These are phyloP conservation scores for Columba janthina DNA, from an alignment of 2,113 vertebrate genomes.

Conservation along the genomic window DNA sequence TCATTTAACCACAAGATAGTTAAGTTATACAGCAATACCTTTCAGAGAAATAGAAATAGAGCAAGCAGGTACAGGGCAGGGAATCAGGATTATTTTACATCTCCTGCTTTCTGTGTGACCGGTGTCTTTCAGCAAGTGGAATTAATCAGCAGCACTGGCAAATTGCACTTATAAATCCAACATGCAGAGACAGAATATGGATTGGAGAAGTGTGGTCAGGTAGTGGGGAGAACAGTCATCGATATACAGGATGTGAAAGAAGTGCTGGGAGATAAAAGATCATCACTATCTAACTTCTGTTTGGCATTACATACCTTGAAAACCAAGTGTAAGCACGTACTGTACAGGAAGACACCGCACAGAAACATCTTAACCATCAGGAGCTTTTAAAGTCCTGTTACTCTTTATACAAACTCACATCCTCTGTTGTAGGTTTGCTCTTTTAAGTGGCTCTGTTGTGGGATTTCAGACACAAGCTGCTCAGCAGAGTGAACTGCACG, in stretches of 20 bases:
- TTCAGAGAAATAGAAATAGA: background rate
- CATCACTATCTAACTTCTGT: background rate
- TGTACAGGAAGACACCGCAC: background rate
- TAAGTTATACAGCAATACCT: background rate
- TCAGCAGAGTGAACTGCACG: background rate
- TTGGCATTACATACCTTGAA: background rate
- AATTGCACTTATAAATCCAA: background rate
- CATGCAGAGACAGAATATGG: background rate
- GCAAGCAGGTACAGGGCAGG: background rate
- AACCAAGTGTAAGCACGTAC: background rate
- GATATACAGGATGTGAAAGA: background rate
- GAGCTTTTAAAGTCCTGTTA: background rate
- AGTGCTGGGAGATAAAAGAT: background rate
- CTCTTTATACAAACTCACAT: background rate
- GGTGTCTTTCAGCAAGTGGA: background rate
- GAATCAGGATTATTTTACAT: background rate
- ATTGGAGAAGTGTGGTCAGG: background rate
- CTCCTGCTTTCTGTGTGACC: background rate
- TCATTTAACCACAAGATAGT: background rate
- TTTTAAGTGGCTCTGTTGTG: slow-evolving; percentile 1
- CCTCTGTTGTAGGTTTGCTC: background rate
- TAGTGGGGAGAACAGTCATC: background rate
- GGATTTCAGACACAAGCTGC: background rate
- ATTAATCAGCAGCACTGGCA: background rate
- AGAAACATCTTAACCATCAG: background rate